Conservation (phyloP, 2,797 vertebrate genomes). For the Tinamus major region DNA sequence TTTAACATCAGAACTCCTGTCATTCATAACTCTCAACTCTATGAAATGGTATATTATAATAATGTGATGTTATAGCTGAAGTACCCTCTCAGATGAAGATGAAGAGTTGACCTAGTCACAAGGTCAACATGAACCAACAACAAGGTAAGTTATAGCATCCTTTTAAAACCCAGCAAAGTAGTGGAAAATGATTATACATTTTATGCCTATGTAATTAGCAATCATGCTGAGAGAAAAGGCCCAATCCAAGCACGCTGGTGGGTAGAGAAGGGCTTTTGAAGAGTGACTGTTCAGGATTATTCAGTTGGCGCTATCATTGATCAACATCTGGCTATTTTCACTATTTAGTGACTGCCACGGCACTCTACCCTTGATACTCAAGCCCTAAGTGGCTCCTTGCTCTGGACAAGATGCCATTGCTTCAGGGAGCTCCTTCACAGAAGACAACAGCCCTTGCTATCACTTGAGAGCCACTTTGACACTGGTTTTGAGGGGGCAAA, state of each 20-base stretch:
- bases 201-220: neutral
- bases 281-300: neutral
- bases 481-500: neutral
- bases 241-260: neutral
- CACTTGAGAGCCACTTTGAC: fast-evolving
- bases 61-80: neutral
- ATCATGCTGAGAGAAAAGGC: neutral
- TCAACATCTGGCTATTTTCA: neutral
- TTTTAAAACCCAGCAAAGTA: neutral
- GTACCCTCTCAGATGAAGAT: neutral
- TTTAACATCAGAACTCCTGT: neutral
- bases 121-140: neutral
- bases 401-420: neutral
- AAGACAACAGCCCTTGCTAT: neutral
- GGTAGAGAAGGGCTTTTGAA: neutral
- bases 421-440: fast-evolving
- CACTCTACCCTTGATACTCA: neutral
- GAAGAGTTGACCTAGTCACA: neutral
- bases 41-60: neutral
- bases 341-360: neutral
- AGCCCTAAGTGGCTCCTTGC: too few species aligned
- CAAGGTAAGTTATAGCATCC: neutral
- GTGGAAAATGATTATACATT: neutral
- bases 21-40: neutral
- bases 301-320: neutral